Evolutionary conservation across 2,797 vertebrate species (phyloP).

Genomic region (Graptemys geographica): DNA sequence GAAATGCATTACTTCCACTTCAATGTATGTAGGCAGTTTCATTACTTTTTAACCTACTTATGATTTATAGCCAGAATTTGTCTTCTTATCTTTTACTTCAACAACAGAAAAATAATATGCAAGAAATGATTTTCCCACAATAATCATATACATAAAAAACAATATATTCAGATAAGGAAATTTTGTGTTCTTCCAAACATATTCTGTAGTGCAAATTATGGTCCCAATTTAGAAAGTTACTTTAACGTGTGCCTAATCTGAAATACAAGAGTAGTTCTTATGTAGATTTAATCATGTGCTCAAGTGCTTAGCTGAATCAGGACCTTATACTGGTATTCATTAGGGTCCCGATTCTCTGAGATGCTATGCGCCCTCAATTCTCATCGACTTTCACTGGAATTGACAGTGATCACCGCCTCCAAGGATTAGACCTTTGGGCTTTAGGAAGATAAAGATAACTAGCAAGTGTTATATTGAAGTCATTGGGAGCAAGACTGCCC

Average conservation of each 20-base stretch:
- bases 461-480: not conserved
- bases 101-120: not conserved
- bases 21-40: not conserved
- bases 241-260: not conserved
- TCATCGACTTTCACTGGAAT: not conserved
- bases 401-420: no score
- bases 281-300: not conserved
- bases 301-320: not conserved
- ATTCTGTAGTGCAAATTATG: not conserved
- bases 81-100: not conserved
- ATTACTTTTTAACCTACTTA: not conserved
- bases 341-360: not conserved
- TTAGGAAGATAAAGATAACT: not conserved
- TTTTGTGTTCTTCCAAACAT: not conserved
- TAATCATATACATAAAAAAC: not conserved
- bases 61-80: not conserved
- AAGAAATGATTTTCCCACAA: not conserved
- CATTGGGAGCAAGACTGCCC: not conserved
- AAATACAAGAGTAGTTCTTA: not conserved
- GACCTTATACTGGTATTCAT: not conserved
- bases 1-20: not conserved
- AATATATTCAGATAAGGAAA: not conserved
- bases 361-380: not conserved
- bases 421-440: not conserved
- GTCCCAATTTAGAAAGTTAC: not conserved